Percentiles rank a stretch among this genome's conserved stretches.
Conservation (phyloP, 2,797 vertebrate genomes). For the Smutsia temminckii region DNA sequence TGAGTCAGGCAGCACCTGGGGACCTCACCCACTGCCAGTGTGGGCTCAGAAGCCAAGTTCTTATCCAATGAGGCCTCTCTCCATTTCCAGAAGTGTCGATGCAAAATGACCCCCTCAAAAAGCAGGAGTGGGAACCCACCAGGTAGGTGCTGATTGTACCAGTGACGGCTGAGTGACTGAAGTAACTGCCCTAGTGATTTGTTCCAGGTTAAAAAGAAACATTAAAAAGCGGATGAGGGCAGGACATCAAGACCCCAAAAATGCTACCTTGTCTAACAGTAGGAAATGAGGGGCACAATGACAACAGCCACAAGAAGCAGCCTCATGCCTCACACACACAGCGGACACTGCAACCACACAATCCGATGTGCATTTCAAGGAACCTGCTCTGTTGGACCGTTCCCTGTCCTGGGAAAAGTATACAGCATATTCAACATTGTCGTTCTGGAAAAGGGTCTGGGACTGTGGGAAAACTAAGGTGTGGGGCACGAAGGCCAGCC, state of each 20-base stretch:
- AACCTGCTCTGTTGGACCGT: background rate
- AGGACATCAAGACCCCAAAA: too few species aligned
- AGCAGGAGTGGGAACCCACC: background rate
- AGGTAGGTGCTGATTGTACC: background rate
- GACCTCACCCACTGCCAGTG: background rate
- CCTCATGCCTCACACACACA: rapidly evolving
- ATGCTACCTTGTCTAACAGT: too few species aligned
- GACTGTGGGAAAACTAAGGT: background rate
- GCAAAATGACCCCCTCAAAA: background rate
- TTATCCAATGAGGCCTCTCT: background rate
- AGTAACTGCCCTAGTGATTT: background rate
- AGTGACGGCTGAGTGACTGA: background rate
- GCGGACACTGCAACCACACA: rapidly evolving
- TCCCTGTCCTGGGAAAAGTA: background rate
- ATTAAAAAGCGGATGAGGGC: too few species aligned
- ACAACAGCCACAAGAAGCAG: background rate
- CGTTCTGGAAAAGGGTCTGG: background rate
- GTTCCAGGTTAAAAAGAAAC: background rate
- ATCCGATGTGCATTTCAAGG: background rate
- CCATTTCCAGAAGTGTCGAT: background rate
- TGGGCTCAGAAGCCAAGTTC: background rate
- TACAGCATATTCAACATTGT: background rate
- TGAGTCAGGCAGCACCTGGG: background rate
- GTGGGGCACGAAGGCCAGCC: background rate
- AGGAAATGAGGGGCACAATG: background rate